A percentile compares a stretch with the other conserved stretches of the same genome.
Evolutionary conservation across 2,113 vertebrate species (phyloP).

Genomic region (Grallaria varia): DNA sequence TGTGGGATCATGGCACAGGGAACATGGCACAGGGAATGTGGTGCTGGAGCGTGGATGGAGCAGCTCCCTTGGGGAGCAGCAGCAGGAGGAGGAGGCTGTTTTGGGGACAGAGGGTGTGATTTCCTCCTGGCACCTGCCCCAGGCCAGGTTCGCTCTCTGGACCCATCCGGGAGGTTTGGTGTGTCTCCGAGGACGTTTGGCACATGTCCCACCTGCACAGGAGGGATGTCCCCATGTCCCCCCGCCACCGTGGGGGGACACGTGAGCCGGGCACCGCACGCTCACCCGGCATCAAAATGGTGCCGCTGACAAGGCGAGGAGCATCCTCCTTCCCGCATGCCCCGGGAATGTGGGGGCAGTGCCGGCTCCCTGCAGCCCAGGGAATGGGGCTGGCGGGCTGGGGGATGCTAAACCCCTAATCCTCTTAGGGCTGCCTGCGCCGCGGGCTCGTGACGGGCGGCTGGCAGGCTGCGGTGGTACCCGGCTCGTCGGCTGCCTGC

Average conservation of each 20-base stretch:
- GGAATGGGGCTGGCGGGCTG: background rate
- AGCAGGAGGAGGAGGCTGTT: background rate
- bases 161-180: rapidly evolving
- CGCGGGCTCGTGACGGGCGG: background rate
- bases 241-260: rapidly evolving
- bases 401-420: background rate
- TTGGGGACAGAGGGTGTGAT: background rate
- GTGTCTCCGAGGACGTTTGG: background rate
- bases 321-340: background rate
- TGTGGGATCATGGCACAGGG: background rate
- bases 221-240: background rate
- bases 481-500: background rate
- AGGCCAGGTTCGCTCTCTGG: rapidly evolving
- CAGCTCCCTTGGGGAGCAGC: rapidly evolving
- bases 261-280: rapidly evolving
- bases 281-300: background rate
- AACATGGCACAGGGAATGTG: background rate
- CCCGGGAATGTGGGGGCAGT: rapidly evolving
- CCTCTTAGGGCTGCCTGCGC: background rate
- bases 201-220: background rate
- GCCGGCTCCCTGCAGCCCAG: background rate
- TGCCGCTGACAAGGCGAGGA: background rate
- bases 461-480: background rate
- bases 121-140: rapidly evolving
- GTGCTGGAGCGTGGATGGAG: background rate